These are phyloP conservation scores for Brenthis ino DNA, from an alignment of 2,888 invertebrate species.

Conservation along the genomic window DNA sequence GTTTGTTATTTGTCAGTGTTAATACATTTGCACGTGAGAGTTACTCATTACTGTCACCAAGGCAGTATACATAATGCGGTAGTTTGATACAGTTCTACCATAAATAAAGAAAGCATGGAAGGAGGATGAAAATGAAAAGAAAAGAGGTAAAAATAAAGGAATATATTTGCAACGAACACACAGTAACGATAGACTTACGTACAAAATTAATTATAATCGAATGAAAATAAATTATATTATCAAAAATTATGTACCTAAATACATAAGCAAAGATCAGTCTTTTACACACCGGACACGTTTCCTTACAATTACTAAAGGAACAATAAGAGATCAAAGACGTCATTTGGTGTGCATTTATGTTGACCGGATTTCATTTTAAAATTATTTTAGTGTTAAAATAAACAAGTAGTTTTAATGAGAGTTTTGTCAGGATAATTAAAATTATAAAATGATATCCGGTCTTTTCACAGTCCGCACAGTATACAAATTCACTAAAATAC, in stretches of 20 bases:
- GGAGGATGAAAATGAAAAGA: constrained; percentile 81
- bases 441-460: constrained; percentile 34
- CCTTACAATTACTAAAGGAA: constrained; percentile 67
- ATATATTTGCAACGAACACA: constrained; percentile 82
- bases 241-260: constrained; percentile 51
- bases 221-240: constrained; percentile 59
- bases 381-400: not conserved
- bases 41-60: constrained; percentile 75
- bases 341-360: constrained; percentile 44
- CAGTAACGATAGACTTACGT: constrained; percentile 76
- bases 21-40: constrained; percentile 60
- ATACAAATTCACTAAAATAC: constrained; percentile 26
- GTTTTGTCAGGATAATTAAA: not conserved
- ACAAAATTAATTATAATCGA: constrained; percentile 55
- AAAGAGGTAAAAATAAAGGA: constrained; percentile 79
- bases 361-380: constrained; percentile 34
- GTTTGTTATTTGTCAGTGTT: constrained; percentile 67
- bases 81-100: constrained; percentile 72
- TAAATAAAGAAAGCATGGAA: constrained; percentile 75
- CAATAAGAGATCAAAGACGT: constrained; percentile 66
- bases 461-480: constrained; percentile 29
- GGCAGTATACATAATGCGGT: constrained; percentile 67
- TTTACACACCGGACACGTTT: constrained; percentile 53
- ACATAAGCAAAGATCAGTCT: constrained; percentile 56
- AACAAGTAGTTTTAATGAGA: no score